phyloP scores from a whole-genome alignment of 2,797 vertebrate genomes.

The Pseudopleuronectes americanus region DNA sequence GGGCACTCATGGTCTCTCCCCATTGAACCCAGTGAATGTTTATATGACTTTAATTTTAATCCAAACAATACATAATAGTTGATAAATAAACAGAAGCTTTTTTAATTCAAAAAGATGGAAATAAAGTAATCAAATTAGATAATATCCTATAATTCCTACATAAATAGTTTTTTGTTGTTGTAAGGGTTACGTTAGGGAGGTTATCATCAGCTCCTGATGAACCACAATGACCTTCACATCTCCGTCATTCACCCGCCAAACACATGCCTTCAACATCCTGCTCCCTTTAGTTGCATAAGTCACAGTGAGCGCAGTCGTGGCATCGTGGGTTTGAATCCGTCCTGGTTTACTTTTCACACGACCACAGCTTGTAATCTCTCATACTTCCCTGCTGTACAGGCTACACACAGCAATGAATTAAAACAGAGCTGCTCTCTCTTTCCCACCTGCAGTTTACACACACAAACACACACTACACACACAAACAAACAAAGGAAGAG shows the following conservation, averaged over 20 bases:
- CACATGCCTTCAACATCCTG: conserved; percentile 11
- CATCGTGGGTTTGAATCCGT: conserved; percentile 14
- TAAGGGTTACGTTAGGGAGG: conserved; percentile 8
- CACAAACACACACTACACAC: conserved; percentile 13
- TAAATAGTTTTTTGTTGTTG: not conserved
- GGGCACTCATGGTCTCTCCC: too few relatives aligned
- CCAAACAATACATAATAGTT: too few relatives aligned
- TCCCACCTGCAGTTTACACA: conserved; percentile 43
- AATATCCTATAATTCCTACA: too few relatives aligned
- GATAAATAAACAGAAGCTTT: too few relatives aligned
- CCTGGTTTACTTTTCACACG: conserved; percentile 2
- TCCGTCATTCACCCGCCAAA: conserved; percentile 49
- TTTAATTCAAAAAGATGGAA: too few relatives aligned
- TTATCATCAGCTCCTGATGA: conserved; percentile 62
- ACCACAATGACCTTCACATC: conserved; percentile 46
- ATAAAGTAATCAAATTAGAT: too few relatives aligned
- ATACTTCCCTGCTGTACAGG: not conserved
- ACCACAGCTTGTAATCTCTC: conserved; percentile 7
- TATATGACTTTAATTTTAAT: too few relatives aligned
- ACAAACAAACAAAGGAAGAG: conserved; percentile 33
- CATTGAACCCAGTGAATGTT: too few relatives aligned
- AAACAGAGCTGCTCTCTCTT: conserved; percentile 19
- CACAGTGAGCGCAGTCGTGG: not conserved
- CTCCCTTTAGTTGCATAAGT: conserved; percentile 5
- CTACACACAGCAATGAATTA: conserved; percentile 17